phyloP scores from a whole-genome alignment of 2,113 vertebrate genomes.

The Potamarius usumacintae region DNA sequence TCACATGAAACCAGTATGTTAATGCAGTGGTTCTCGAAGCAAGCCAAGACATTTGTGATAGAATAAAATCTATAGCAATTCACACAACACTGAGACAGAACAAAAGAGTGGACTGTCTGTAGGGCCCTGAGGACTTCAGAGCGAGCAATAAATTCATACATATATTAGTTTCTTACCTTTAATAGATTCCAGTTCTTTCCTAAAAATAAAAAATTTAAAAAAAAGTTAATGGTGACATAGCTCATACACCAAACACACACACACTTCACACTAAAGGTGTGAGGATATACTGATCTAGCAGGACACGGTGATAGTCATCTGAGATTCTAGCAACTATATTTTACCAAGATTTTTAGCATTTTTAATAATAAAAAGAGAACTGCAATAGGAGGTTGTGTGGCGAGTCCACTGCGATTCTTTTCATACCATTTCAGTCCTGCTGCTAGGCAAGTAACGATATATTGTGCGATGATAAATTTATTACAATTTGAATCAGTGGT shows the following conservation, averaged over 20 bases:
- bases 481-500: too few relatives aligned
- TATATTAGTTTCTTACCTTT: conserved; percentile 80
- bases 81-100: neutral
- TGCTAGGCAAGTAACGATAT: neutral
- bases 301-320: neutral
- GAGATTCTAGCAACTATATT: neutral
- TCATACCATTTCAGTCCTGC: neutral
- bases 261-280: too few relatives aligned
- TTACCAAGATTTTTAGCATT: neutral
- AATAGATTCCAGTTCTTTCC: conserved; percentile 86
- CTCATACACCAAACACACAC: neutral
- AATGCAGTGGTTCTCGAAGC: neutral
- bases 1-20: neutral
- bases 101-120: neutral
- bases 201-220: conserved; percentile 65
- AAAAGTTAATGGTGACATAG: neutral
- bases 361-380: neutral
- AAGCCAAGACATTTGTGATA: neutral
- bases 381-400: neutral
- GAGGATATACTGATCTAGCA: too few relatives aligned
- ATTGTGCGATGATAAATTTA: too few relatives aligned
- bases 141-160: neutral
- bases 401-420: neutral
- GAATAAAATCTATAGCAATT: neutral
- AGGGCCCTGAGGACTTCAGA: neutral